These are phyloP conservation scores for Rotaria socialis DNA, from an alignment of 2,888 invertebrate species.

Conservation along the genomic window DNA sequence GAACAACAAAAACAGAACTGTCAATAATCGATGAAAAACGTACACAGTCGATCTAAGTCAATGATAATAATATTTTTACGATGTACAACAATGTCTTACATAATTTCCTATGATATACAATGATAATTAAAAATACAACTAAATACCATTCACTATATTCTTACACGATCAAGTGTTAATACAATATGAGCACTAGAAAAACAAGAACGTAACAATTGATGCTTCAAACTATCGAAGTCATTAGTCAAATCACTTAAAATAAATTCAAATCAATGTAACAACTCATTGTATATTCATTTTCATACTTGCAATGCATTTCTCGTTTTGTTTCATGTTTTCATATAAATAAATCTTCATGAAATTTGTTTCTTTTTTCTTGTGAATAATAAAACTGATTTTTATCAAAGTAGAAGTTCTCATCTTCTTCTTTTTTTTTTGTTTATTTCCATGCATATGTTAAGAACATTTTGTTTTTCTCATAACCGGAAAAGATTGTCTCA, in stretches of 20 bases:
- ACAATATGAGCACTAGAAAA: slow-evolving; percentile 7
- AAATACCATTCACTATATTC: not conserved
- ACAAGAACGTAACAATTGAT: not conserved
- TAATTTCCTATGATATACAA: not conserved
- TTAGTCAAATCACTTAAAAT: not conserved
- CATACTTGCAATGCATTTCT: not conserved
- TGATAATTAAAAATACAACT: not conserved
- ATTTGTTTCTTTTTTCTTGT: too few species aligned
- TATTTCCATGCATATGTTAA: slow-evolving; percentile 26
- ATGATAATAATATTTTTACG: not conserved
- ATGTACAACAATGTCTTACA: not conserved
- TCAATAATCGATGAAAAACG: slow-evolving; percentile 3
- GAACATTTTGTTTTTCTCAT: slow-evolving; percentile 32
- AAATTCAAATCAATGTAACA: not conserved
- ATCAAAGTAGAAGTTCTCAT: not conserved
- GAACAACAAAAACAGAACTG: not conserved
- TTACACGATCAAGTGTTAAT: not conserved
- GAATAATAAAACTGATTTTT: not conserved
- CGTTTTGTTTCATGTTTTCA: not conserved
- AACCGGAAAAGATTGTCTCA: slow-evolving; percentile 32
- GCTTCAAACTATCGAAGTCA: not conserved
- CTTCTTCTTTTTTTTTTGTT: not conserved
- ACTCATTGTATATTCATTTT: too few species aligned
- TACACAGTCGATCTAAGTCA: not conserved
- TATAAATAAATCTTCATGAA: not conserved